Base-by-base conservation (phyloP, 2,797 vertebrate species). In the Syndactyla subalaris region DNA sequence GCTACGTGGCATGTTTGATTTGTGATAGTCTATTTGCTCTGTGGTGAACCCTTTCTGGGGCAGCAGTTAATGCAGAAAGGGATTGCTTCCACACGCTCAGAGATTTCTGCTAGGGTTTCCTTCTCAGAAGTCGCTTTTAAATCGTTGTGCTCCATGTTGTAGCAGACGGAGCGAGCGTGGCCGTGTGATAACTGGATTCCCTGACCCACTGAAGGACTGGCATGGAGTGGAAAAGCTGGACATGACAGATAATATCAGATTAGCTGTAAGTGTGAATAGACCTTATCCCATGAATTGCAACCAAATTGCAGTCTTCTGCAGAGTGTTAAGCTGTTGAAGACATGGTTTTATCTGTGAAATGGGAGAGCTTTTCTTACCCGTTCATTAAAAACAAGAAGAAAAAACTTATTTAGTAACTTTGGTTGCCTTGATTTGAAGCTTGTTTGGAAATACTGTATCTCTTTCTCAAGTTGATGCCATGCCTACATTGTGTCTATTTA, bases 11-110 rank as follows among this genome's bases (percentile, higher is more conserved):
- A 65, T 26, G 16, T 32, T 75, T 58, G 43, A 27, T 89, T 74
- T 59, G 52, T 55, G 13, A 7, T 32, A 32, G 20, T 39, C 14
- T 65, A 48, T 46, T 52, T 71, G 32, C 45, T 52, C 12, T 39
- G 0, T 29, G 22, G 15, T 16, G 21, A 71, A 77, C 29, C 16
- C 0, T 0, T 41, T 57, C 14, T 0, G 1, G 14, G 7, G 7
- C 32, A 16, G 38, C 21, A 26, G 23, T 39, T 63, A n/a, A 4
- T 41, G 16, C 17, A 51, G 54, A 19, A 66, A 36, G 32, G 32
- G 22, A 11, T 73, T 58, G 34, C 14, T 85, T 48, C 17, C 12
- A 8, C 5, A 8, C 17, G 12, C 34, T 6, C 14, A 46, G 59
- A 15, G 52, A 61, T 88, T 87, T 58, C 30, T 73, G 30, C 62